A percentile compares a stretch with the other conserved stretches of the same genome.
Evolutionary conservation across 2,797 vertebrate genomes (phyloP).

Genomic region (Sylvia borin): DNA sequence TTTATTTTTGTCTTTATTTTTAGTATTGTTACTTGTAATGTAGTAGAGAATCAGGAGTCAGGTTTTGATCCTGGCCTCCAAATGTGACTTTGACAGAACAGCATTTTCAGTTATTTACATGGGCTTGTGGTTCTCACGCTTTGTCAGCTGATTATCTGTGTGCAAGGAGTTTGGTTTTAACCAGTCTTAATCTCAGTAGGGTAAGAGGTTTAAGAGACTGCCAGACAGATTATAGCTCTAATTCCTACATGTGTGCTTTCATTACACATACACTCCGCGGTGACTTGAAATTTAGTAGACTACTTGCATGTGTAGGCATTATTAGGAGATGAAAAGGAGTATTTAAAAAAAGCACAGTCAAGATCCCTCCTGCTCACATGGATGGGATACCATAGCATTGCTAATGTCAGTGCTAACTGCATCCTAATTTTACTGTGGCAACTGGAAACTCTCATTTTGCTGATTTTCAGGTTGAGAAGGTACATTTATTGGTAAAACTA

Average conservation of each 20-base stretch:
- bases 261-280: not conserved
- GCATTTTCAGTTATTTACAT: not conserved
- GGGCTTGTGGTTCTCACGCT: not conserved
- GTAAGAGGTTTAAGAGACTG: constrained; percentile 33
- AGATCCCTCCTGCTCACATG: not conserved
- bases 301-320: not conserved
- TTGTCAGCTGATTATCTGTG: not conserved
- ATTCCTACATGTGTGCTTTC: constrained; percentile 32
- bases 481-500: constrained; percentile 26
- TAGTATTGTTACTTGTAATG: not conserved
- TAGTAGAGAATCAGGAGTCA: not conserved
- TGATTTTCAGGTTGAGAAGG: constrained; percentile 1
- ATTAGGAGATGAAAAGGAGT: not conserved
- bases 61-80: not conserved
- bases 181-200: not conserved
- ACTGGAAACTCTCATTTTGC: constrained; percentile 20
- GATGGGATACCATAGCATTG: not conserved
- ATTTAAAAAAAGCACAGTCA: not conserved
- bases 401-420: not conserved
- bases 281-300: constrained; percentile 47
- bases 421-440: not conserved
- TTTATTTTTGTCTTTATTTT: not conserved
- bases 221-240: constrained; percentile 36
- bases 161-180: not conserved
- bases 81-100: not conserved